Conservation (phyloP, 2,888 invertebrate species). For the Nematopogon swammerdamellus region DNA sequence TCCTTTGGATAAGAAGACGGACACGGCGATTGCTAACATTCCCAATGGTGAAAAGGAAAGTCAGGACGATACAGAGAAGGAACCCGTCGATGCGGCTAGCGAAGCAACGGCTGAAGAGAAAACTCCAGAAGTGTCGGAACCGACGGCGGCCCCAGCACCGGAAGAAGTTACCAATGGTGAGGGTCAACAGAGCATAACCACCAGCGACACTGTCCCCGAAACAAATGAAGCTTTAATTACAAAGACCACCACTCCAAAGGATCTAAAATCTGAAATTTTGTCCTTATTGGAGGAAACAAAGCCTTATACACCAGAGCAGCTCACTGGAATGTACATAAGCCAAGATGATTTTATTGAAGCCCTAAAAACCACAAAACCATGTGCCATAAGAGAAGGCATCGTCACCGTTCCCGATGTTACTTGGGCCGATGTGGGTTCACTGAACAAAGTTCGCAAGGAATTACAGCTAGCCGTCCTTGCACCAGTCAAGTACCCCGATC, state of each 20-base stretch:
- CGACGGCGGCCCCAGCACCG: conserved; percentile 11
- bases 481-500: conserved; percentile 84
- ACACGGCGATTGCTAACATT: conserved; percentile 1
- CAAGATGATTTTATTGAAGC: conserved; percentile 77
- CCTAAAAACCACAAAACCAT: conserved; percentile 81
- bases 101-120: conserved; percentile 7
- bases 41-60: not conserved
- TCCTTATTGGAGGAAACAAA: conserved; percentile 64
- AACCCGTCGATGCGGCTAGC: conserved; percentile 5
- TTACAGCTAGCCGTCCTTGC: conserved; percentile 88
- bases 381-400: conserved; percentile 95
- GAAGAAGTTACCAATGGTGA: conserved; percentile 11
- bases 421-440: conserved; percentile 95
- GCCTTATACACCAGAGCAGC: conserved; percentile 59
- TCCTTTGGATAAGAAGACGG: conserved; percentile 6
- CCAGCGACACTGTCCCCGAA: conserved; percentile 12
- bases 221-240: conserved; percentile 11
- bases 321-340: conserved; percentile 64
- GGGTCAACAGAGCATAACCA: not conserved
- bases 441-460: conserved; percentile 83
- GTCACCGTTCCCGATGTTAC: conserved; percentile 96
- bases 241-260: conserved; percentile 22
- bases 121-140: conserved; percentile 11
- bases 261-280: conserved; percentile 49
- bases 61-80: conserved; percentile 3